A percentile compares a stretch with the other conserved stretches of the same genome.
Evolutionary conservation across 2,113 vertebrate genomes (phyloP).

Genomic region (Rhea americana): DNA sequence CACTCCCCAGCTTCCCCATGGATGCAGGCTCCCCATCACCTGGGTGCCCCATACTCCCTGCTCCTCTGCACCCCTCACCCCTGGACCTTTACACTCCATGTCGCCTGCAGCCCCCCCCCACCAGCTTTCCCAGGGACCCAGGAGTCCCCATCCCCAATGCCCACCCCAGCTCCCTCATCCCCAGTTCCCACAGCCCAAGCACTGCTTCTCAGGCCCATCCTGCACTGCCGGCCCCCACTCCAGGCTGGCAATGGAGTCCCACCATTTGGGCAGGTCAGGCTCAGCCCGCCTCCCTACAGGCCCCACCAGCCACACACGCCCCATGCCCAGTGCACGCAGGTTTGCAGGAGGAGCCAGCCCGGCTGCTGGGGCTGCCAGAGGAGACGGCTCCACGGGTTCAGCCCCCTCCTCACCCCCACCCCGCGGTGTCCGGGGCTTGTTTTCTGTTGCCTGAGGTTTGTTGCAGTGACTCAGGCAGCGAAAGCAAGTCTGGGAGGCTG

Average conservation of each 20-base stretch:
- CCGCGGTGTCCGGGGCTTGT: conserved; percentile 83
- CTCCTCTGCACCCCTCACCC: background rate
- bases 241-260: background rate
- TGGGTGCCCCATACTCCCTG: background rate
- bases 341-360: background rate
- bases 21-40: background rate
- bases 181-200: background rate
- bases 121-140: background rate
- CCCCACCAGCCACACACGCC: rapidly evolving
- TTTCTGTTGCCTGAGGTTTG: conserved; percentile 93
- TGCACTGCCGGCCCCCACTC: background rate
- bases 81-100: background rate
- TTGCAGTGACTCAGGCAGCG: conserved; percentile 90
- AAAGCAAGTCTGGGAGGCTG: conserved; percentile 93
- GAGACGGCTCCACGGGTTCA: rapidly evolving
- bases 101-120: background rate
- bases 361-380: rapidly evolving
- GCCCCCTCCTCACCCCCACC: background rate
- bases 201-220: background rate
- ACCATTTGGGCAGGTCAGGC: background rate
- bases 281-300: background rate
- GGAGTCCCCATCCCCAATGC: rapidly evolving
- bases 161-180: background rate
- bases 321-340: background rate
- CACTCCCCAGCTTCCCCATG: rapidly evolving